Evolutionary conservation across 2,888 invertebrate genomes (phyloP), one percentile per base, ranked within the genome.

Genomic region (Erannis defoliaria): DNA sequence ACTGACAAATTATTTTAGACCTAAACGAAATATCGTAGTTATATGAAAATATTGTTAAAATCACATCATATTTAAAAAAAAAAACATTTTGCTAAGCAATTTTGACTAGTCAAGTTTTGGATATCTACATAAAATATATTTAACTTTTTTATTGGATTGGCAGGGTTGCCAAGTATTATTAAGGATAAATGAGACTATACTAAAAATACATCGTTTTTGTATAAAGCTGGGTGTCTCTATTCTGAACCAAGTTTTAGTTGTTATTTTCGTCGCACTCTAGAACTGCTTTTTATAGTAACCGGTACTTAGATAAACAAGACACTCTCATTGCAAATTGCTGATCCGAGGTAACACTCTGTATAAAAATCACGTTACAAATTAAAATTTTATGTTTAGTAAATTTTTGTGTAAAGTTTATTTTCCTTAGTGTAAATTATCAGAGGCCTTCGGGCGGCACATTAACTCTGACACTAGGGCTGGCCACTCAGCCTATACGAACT

Each of bases 51-150:
- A 16, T 26, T 26, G 26, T 26, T 16, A 18, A n/a, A n/a, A 29
- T 42, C 16, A 29, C 10, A 18, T 42, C 19, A 38, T 38, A 31
- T 18, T 37, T 40, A 35, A 35, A 31, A 42, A 14, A 50, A 38
- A 40, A 33, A 43, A 49, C 21, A 8, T 42, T 58, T 63, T 63
- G 50, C 58, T 38, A 33, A 63, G 55, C 63, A 58, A 54, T 55
- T n/a, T n/a, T 37, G 14, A 50, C 57, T 63, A 58, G 58, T 58
- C 57, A 63, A 62, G 37, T 37, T 57, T 57, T 43, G 57, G 45
- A 38, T 55, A 54, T 54, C 45, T 35, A 9, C 37, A 51, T 58
- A 51, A 26, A 21, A 35, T 35, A 35, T 2, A 33, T 26, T 19
- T n/a, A n/a, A 18, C 40, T 23, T 18, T 8, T 5, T 10, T 29